Evolutionary conservation across 2,888 invertebrate species (phyloP), one percentile per base, ranked within the genome.

Genomic region (Germaria angustata): DNA sequence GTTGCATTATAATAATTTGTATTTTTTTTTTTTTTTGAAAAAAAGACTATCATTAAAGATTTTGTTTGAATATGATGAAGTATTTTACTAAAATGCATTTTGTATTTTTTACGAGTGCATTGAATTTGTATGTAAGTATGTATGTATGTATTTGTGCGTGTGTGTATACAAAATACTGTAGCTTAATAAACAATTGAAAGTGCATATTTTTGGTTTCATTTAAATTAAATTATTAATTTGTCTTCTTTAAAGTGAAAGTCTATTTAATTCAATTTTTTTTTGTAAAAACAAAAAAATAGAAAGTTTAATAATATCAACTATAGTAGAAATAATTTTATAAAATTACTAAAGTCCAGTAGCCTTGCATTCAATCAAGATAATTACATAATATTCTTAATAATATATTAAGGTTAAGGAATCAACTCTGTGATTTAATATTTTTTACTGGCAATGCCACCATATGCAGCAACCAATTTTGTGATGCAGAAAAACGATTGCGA

Each of bases 1-100:
- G 72, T 51, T 76, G 49, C 61, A 61, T 57, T 68, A 49, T 46
- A 46, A 55, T 28, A 24, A 13, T 28, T 72, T 69, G 15, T 51
- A 11, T 49, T 39, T 17, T 0, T 9, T 13, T 49, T 46, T n/a
- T n/a, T 17, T 49, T 22, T 36, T 7, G 6, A 20, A 17, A 46
- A 17, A 7, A 17, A 46, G 7, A 20, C n/a, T n/a, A 6, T 51
- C 24, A 28, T 28, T n/a, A 51, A 39, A 57, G 22, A 57, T 68
- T 28, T 39, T 32, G 0, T 32, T 46, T 46, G 36, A 72, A 72
- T 9, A 49, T 72, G 59, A 49, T 72, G 36, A 69, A 44, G 44
- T 57, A 69, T 72, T 61, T 61, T 8, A 9, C 61, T 4, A 17
- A 49, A 59, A 72, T 59, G 13, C 7, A 9, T 49, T 57, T 28